These are phyloP conservation scores for Spheniscus mendiculus DNA, from an alignment of 2,113 vertebrate genomes.

Conservation along the genomic window DNA sequence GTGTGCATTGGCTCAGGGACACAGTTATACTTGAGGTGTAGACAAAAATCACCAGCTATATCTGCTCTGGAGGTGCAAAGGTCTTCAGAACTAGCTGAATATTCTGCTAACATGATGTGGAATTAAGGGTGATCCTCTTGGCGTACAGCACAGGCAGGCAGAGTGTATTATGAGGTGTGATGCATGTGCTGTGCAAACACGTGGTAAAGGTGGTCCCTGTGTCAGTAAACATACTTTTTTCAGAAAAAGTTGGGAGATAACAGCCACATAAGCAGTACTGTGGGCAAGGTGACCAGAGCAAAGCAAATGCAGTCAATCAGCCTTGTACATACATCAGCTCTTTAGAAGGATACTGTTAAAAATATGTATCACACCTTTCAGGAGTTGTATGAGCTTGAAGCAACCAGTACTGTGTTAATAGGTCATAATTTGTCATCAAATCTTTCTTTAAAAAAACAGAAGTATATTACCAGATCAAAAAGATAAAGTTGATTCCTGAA, in stretches of 20 bases:
- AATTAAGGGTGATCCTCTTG: background rate
- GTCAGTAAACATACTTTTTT: background rate
- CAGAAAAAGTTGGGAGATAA: background rate
- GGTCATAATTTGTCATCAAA: background rate
- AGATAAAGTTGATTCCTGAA: background rate
- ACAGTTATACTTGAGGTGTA: background rate
- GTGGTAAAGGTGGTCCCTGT: background rate
- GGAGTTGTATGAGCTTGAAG: background rate
- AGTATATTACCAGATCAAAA: background rate
- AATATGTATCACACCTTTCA: background rate
- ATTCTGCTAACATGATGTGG: background rate
- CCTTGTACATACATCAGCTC: background rate
- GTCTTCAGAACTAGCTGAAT: slow-evolving; percentile 5
- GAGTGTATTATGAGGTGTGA: background rate
- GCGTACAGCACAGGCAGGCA: background rate
- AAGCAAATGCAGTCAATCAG: background rate
- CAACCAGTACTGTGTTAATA: background rate
- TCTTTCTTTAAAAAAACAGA: background rate
- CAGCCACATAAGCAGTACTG: background rate
- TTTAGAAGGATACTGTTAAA: background rate
- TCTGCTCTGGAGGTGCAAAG: slow-evolving; percentile 17
- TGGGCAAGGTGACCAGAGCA: background rate
- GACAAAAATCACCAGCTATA: slow-evolving; percentile 19
- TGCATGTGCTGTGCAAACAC: background rate
- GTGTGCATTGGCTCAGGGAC: slow-evolving; percentile 22